Evolutionary conservation across 2,888 invertebrate genomes (phyloP), one percentile per base, ranked within the genome.

Genomic region (Anoplius nigerrimus): DNA sequence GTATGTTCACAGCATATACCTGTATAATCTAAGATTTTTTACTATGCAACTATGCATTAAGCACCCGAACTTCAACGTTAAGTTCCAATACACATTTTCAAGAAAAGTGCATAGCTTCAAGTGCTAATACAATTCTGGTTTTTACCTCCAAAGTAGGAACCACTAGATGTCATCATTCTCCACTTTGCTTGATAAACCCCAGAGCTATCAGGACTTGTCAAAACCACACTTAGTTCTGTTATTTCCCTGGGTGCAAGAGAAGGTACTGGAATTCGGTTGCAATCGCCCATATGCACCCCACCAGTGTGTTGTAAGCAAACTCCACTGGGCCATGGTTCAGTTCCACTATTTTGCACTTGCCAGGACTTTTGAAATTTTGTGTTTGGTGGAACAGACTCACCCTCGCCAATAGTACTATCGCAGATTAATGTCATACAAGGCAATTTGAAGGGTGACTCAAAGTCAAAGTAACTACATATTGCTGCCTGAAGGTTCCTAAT

Each of bases 401-500:
- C 95, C 82, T 95, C 95, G 46, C 93, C 94, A 71, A 95, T 92
- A 27, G 94, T 93, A 73, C 94, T 92, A 89, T 96, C 95, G 80
- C 91, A 92, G 76, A 94, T 90, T 77, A 96, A 90, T 51, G 92
- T 91, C 95, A 96, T 95, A 58, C 92, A 92, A 81, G 95, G 94
- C 88, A 95, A 91, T 89, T 91, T 93, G 87, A 91, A 91, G 77
- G 92, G 92, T 80, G 94, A 93, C 86, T 94, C 93, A 85, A 94
- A 95, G 90, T 99, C 98, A 90, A 98, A 94, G 89, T 97, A 98
- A 83, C 97, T 96, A 90, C 98, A 96, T 82, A 98, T 94, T 66
- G 98, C 98, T 75, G 96, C 96, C 91, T 98, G 98, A 63, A 99
- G 91, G 90, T 98, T 98, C 98, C 98, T 98, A 89, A 42, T 8